Percentiles rank a stretch among this genome's conserved stretches.
Evolutionary conservation across 1,140 invertebrate species (phyloP).

Genomic region (Brachionus koreanus): DNA sequence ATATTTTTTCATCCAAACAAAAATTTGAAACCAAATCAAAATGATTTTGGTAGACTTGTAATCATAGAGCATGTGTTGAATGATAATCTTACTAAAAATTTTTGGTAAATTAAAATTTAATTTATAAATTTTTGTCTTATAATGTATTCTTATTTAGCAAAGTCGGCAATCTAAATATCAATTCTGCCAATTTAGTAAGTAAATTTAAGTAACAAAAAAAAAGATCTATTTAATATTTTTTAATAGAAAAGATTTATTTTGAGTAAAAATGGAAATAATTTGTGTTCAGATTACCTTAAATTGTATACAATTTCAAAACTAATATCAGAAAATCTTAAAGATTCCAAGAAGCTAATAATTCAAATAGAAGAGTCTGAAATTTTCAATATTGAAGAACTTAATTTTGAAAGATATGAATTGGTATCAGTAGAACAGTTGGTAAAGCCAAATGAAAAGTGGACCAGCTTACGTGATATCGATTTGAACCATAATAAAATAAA

Average conservation of each 20-base stretch:
- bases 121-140: too few relatives aligned
- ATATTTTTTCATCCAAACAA: conserved; percentile 13
- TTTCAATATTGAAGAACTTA: neutral
- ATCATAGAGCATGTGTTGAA: neutral
- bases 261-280: conserved; percentile 1
- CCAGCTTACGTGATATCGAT: neutral
- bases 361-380: neutral
- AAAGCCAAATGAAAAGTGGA: neutral
- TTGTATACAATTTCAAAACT: neutral
- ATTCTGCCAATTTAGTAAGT: conserved; percentile 11
- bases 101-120: neutral
- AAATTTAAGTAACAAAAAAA: neutral
- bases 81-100: neutral
- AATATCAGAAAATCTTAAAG: neutral
- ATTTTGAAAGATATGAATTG: conserved; percentile 8
- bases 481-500: neutral
- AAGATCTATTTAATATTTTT: neutral
- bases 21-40: neutral
- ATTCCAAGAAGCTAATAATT: neutral
- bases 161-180: neutral
- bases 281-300: neutral
- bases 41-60: neutral
- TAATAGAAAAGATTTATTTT: neutral
- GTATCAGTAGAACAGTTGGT: neutral
- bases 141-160: too few relatives aligned